These are phyloP conservation scores for Platypus cylindrus DNA, from an alignment of 2,888 invertebrate genomes.

Conservation along the genomic window DNA sequence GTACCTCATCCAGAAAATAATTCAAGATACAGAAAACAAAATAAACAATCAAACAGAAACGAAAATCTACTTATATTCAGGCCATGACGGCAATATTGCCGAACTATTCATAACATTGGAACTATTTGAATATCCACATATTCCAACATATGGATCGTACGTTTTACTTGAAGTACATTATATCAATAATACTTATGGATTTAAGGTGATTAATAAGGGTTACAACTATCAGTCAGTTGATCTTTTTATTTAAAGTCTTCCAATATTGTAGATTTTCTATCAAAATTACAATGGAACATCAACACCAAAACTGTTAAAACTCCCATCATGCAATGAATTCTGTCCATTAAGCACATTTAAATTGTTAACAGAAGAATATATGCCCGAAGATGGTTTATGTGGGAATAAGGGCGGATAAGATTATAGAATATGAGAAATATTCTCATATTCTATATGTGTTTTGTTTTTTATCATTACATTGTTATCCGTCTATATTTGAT, in stretches of 20 bases:
- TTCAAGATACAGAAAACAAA: slow-evolving; percentile 11
- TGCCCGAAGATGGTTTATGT: slow-evolving; percentile 17
- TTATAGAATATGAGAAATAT: too few species aligned
- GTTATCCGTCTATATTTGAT: too few species aligned
- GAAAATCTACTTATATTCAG: slow-evolving; percentile 22
- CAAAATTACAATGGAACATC: slow-evolving; percentile 19
- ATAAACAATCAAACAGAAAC: slow-evolving; percentile 11
- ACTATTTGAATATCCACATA: slow-evolving; percentile 27
- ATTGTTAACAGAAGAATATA: slow-evolving; percentile 15
- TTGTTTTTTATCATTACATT: too few species aligned
- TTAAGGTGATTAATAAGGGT: slow-evolving; percentile 27
- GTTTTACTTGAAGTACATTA: slow-evolving; percentile 29
- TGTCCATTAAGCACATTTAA: slow-evolving; percentile 20
- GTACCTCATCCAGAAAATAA: slow-evolving; percentile 13
- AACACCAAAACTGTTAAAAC: slow-evolving; percentile 18
- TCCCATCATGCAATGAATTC: slow-evolving; percentile 21
- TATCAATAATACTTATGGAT: slow-evolving; percentile 18
- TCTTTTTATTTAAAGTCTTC: too few species aligned
- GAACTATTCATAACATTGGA: slow-evolving; percentile 17
- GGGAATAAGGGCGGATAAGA: too few species aligned
- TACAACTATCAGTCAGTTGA: too few species aligned
- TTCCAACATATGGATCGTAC: slow-evolving; percentile 29
- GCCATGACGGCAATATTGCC: slow-evolving; percentile 24
- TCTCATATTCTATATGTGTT: too few species aligned
- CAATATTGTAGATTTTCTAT: slow-evolving; percentile 22